Evolutionary conservation across 2,113 vertebrate genomes (phyloP).

Genomic region (Psittacula cyanocephala): DNA sequence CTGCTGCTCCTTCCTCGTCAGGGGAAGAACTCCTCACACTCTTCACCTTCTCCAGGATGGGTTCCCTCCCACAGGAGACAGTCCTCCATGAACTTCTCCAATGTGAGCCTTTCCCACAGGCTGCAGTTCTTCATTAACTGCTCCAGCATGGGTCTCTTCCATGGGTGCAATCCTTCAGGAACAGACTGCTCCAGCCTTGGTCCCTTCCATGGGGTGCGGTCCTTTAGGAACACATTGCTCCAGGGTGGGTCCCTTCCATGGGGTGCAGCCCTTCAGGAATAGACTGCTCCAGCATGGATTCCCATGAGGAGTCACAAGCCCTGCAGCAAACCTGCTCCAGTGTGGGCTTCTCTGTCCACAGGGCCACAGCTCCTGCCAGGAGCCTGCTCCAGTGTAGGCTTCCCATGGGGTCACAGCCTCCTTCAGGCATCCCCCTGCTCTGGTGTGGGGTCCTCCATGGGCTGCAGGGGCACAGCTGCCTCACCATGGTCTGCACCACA

Average conservation of each 20-base stretch:
- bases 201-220: neutral
- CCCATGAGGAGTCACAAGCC: accelerated
- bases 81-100: neutral
- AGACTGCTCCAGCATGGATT: neutral
- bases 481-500: accelerated
- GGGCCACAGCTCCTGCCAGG: neutral
- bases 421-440: neutral
- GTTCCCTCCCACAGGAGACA: neutral
- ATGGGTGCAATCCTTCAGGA: neutral
- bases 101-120: neutral
- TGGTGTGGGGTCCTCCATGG: neutral
- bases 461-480: neutral
- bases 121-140: neutral
- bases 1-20: neutral
- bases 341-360: neutral
- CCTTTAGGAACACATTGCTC: neutral
- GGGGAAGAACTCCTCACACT: neutral
- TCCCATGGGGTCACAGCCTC: neutral
- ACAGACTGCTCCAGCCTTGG: too few relatives aligned
- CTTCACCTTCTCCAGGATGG: neutral
- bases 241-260: neutral
- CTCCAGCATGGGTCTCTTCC: neutral
- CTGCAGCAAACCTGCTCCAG: neutral
- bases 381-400: neutral
- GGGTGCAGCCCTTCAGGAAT: neutral